Base-by-base conservation (phyloP, 2,797 vertebrate species). In the Mareca strepera region DNA sequence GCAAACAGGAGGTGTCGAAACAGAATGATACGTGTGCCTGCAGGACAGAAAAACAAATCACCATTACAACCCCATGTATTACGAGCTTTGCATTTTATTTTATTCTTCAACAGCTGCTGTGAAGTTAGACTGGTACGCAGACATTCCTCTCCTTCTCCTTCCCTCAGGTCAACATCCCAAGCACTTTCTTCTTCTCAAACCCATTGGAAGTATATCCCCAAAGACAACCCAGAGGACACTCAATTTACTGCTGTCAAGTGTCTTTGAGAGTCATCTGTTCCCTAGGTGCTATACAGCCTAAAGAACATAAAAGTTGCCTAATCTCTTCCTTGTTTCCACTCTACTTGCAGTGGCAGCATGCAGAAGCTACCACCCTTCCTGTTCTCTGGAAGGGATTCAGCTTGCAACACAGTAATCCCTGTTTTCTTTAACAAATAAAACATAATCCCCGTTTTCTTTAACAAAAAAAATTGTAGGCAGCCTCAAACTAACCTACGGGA, bases 11-110 rank as follows among this genome's bases (percentile, higher is more conserved):
- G 98, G 97, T n/a, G 98, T 98, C 9, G 99, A 98, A 33, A 98
- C 98, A 43, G 98, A 98, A 73, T 99, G 98, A 98, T 99, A 99
- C 10, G 98, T 97, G 1, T 99, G 99, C 97, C 99, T 99, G 96
- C n/a, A 92, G 94, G 39, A 81, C 31, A 94, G 88, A 93, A 96
- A 25, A 75, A 53, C 58, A 93, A 37, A 48, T 53, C 86, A 64
- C 17, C 12, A 75, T 96, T 95, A 96, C 68, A 84, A 91, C 9
- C 76, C 46, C 67, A 74, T 52, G n/a, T 53, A 11, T 21, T 35
- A 82, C 0, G 11, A 93, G 37, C 50, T 75, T 52, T 50, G 29
- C 44, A 55, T 28, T 35, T 23, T 35, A 23, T 59, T 59, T 25
- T 60, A 16, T 35, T 39, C 14, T 62, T 39, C 93, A 85, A 72